Evolutionary conservation across 2,888 invertebrate species (phyloP), one percentile per base, ranked within the genome.

Genomic region (Lampropteryx suffumata): DNA sequence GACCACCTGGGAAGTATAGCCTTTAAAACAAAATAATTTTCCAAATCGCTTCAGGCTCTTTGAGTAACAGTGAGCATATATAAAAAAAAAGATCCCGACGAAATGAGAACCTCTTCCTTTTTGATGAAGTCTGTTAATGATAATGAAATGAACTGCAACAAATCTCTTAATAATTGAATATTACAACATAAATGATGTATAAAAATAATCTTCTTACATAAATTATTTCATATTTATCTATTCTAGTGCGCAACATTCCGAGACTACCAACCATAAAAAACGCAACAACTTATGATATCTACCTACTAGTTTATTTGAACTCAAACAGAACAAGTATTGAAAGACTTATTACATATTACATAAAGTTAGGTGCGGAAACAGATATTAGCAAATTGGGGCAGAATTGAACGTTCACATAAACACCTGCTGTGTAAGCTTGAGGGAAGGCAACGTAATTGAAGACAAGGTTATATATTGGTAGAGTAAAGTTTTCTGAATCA

Each of bases 321-420:
- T 36, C 37, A 54, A 49, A 58, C 48, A 48, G 29, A 44, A 34
- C 39, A 34, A 43, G 36, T 32, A 55, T 57, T 47, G 51, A 53
- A 50, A 44, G 32, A 35, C 48, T 53, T 50, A 33, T 53, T 57
- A 51, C 37, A 64, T 55, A 61, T 73, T 76, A 70, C 67, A 69
- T 71, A 69, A 65, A 59, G 50, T 50, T 58, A 70, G 72, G 71
- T 64, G 71, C 66, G 74, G 71, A 68, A 69, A 69, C 59, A 69
- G 66, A 74, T 74, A 80, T 79, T 79, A 69, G 69, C 76, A 80
- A 83, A 78, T 80, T 74, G 73, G 79, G 71, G 69, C 78, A 65
- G 77, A 75, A 68, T 67, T 65, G 70, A 71, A 61, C 61, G 65
- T 64, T 57, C 50, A 56, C 61, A 65, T 64, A 69, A 69, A 71